Conservation (phyloP, 2,888 invertebrate genomes). For the Chloromyia formosa region DNA sequence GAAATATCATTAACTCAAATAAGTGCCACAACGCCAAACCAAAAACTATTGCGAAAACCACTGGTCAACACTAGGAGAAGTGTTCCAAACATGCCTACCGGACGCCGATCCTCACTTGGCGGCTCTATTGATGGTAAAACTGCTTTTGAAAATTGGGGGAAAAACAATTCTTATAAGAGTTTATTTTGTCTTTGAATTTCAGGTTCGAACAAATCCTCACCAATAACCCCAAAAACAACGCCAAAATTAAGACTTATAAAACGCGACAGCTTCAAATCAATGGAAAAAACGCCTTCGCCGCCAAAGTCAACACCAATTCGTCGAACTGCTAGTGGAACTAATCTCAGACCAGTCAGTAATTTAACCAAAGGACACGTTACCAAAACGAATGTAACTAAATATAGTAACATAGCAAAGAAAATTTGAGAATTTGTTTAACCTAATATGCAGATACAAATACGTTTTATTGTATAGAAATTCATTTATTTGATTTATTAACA, state of each 20-base stretch:
- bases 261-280: constrained; percentile 30
- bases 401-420: constrained; percentile 4
- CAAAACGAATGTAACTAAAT: constrained; percentile 21
- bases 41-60: background rate
- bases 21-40: background rate
- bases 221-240: background rate
- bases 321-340: constrained; percentile 28
- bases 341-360: constrained; percentile 24
- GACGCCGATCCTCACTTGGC: constrained; percentile 1
- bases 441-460: background rate
- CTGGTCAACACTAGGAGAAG: constrained; percentile 20
- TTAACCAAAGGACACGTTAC: constrained; percentile 29
- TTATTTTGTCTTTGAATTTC: too few species aligned
- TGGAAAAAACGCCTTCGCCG: background rate
- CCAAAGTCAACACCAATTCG: background rate
- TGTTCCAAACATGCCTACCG: constrained; percentile 2
- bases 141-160: background rate
- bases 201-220: constrained; percentile 16
- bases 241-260: constrained; percentile 9
- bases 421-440: background rate
- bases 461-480: background rate
- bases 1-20: constrained; percentile 8
- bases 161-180: too few species aligned
- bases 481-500: background rate
- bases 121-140: constrained; percentile 3